A percentile compares a stretch with the other conserved stretches of the same genome.
Evolutionary conservation across 2,113 vertebrate species (phyloP).

Genomic region (Lethenteron reissneri): DNA sequence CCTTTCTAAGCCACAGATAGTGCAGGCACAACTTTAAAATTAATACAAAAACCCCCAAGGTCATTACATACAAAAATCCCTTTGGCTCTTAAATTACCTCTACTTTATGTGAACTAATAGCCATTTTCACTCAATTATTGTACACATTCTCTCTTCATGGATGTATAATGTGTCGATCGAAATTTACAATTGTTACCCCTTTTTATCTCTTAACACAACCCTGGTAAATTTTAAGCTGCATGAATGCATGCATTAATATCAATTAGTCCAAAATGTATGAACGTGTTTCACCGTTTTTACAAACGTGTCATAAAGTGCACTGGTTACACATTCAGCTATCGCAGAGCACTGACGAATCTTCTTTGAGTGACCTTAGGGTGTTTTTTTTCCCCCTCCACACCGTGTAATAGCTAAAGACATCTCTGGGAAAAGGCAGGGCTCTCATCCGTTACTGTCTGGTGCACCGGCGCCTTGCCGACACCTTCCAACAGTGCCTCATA

Average conservation of each 20-base stretch:
- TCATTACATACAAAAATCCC: too few species aligned
- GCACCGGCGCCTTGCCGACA: slow-evolving; percentile 78
- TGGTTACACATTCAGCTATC: too few species aligned
- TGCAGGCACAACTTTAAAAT: too few species aligned
- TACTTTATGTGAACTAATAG: too few species aligned
- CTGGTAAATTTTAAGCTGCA: background rate
- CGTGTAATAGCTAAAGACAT: slow-evolving; percentile 49
- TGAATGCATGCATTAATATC: background rate
- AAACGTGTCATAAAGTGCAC: too few species aligned
- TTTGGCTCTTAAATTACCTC: too few species aligned
- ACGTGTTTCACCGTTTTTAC: slow-evolving; percentile 7
- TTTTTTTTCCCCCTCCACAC: slow-evolving; percentile 16
- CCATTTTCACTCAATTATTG: too few species aligned
- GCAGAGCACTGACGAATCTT: slow-evolving; percentile 12
- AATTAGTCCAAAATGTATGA: slow-evolving; percentile 9
- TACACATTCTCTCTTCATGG: too few species aligned
- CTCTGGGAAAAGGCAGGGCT: slow-evolving; percentile 71
- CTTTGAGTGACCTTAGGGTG: background rate
- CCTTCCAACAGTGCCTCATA: slow-evolving; percentile 79
- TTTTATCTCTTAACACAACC: background rate
- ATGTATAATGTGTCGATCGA: too few species aligned
- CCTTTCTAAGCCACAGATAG: too few species aligned
- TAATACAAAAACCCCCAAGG: too few species aligned
- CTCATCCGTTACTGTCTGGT: slow-evolving; percentile 79
- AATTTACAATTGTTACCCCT: too few species aligned